These are phyloP conservation scores for Cataglyphis cursor DNA, from an alignment of 2,888 invertebrate genomes.

Conservation along the genomic window DNA sequence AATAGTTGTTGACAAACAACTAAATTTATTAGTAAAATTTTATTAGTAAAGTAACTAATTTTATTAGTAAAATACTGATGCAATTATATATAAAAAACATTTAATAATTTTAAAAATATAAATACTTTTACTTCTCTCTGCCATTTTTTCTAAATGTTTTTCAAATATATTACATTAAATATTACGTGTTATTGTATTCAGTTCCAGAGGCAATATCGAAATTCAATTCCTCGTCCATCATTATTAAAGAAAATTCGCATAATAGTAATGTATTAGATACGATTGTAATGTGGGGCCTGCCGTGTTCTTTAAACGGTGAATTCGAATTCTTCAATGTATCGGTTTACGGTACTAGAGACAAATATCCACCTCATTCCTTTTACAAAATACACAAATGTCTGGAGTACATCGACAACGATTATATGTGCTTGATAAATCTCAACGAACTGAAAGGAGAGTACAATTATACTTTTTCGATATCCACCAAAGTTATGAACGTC, in stretches of 20 bases:
- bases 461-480: constrained; percentile 78
- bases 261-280: constrained; percentile 78
- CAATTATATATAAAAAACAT: background rate
- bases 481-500: constrained; percentile 73
- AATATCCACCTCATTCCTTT: constrained; percentile 61
- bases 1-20: background rate
- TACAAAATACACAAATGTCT: constrained; percentile 52
- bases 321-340: constrained; percentile 78
- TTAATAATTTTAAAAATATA: background rate
- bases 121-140: background rate
- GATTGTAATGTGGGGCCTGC: constrained; percentile 78
- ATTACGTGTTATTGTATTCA: constrained; percentile 49
- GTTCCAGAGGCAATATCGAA: constrained; percentile 78
- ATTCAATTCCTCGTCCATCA: constrained; percentile 61
- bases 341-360: constrained; percentile 74
- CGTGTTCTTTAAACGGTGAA: constrained; percentile 80
- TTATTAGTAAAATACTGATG: background rate
- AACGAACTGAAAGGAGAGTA: constrained; percentile 79
- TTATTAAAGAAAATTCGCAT: constrained; percentile 57
- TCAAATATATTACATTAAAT: background rate
- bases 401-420: constrained; percentile 62
- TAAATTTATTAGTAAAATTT: background rate
- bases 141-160: background rate
- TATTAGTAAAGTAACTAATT: background rate
- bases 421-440: constrained; percentile 71